Evolutionary conservation across 2,888 invertebrate genomes (phyloP).

Genomic region (Eupeodes luniger): DNA sequence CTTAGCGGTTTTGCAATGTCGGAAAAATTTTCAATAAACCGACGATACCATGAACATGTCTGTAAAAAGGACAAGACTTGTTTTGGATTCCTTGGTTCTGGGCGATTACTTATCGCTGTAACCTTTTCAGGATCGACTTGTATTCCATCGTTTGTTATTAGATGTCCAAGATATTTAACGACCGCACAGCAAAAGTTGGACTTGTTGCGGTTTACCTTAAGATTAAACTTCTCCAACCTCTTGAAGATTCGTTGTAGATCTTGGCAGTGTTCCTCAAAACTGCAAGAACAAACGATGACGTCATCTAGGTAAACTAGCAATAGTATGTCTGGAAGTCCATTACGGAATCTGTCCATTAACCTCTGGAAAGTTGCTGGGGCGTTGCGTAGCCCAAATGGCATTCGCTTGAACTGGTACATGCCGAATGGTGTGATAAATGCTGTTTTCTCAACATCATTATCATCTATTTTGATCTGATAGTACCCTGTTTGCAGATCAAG

Average conservation of each 20-base stretch:
- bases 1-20: slow-evolving; percentile 78
- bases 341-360: slow-evolving; percentile 44
- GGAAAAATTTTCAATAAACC: slow-evolving; percentile 65
- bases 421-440: slow-evolving; percentile 73
- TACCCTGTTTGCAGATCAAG: slow-evolving; percentile 79
- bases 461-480: not conserved
- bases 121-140: slow-evolving; percentile 67
- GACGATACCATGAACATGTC: slow-evolving; percentile 63
- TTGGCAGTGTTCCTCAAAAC: slow-evolving; percentile 72
- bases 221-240: not conserved
- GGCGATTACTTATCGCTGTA: slow-evolving; percentile 67
- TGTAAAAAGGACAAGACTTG: slow-evolving; percentile 74
- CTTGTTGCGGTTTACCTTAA: slow-evolving; percentile 76
- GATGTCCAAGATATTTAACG: slow-evolving; percentile 39
- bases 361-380: slow-evolving; percentile 78
- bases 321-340: slow-evolving; percentile 53
- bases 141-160: too few relatives aligned
- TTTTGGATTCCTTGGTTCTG: slow-evolving; percentile 73
- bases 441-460: not conserved
- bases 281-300: slow-evolving; percentile 76
- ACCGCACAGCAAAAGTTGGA: slow-evolving; percentile 64
- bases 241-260: slow-evolving; percentile 54
- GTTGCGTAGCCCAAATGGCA: slow-evolving; percentile 79
- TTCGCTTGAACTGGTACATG: slow-evolving; percentile 78
- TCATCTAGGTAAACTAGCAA: slow-evolving; percentile 78